Evolutionary conservation across 2,888 invertebrate species (phyloP).

Genomic region (Clunio marinus): DNA sequence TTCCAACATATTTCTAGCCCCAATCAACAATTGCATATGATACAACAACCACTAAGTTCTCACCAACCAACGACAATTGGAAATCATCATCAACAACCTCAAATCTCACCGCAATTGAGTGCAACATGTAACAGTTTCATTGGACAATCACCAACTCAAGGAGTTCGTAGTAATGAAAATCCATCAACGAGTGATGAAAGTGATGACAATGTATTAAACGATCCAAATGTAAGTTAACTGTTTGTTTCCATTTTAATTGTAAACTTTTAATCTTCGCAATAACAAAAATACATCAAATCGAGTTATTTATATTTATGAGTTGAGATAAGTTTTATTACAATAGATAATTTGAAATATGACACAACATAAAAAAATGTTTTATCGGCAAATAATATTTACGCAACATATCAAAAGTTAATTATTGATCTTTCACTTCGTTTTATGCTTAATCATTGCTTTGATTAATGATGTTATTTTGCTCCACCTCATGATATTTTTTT

Average conservation of each 20-base stretch:
- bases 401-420: not conserved
- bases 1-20: conserved; percentile 30
- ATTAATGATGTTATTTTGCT: not conserved
- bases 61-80: conserved; percentile 41
- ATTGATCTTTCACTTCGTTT: conserved; percentile 2
- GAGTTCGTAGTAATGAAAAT: conserved; percentile 56
- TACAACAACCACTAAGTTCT: conserved; percentile 50
- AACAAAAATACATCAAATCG: too few relatives aligned
- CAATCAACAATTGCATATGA: conserved; percentile 51
- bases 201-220: conserved; percentile 62
- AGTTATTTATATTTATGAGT: too few relatives aligned
- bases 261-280: too few relatives aligned
- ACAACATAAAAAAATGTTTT: conserved; percentile 2
- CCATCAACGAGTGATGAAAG: conserved; percentile 80
- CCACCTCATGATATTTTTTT: too few relatives aligned
- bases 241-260: not conserved
- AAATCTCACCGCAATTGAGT: conserved; percentile 6
- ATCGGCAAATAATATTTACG: not conserved
- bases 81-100: not conserved
- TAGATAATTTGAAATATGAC: too few relatives aligned
- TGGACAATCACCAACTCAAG: conserved; percentile 56
- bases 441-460: conserved; percentile 2
- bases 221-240: conserved; percentile 26
- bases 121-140: conserved; percentile 14
- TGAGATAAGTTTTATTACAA: too few relatives aligned